Percentiles rank a stretch among this genome's conserved stretches.
phyloP scores from a whole-genome alignment of 2,797 vertebrate genomes.

The Mormyrops boulengeri region DNA sequence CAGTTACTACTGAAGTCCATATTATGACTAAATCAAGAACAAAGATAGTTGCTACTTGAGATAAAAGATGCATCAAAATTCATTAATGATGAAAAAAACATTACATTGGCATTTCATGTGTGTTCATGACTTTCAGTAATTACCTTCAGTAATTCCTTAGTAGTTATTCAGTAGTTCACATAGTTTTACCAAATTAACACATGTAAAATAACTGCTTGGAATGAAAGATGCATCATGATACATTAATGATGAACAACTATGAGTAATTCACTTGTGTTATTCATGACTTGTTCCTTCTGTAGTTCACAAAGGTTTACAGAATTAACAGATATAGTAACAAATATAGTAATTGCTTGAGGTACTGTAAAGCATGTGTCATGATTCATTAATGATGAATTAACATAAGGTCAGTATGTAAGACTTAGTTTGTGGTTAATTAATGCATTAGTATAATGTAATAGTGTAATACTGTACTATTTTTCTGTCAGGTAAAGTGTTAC shows the following conservation, averaged over 20 bases:
- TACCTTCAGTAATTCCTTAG: neutral
- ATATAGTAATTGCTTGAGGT: neutral
- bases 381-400: neutral
- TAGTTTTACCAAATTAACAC: neutral
- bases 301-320: neutral
- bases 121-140: neutral
- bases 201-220: neutral
- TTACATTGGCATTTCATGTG: neutral
- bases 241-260: neutral
- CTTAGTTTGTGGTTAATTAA: neutral
- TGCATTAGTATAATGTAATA: neutral
- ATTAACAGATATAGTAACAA: neutral
- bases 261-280: too few species aligned
- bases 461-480: neutral
- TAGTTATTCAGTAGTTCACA: neutral
- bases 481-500: neutral
- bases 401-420: neutral
- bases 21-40: neutral
- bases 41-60: neutral
- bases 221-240: neutral
- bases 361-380: neutral
- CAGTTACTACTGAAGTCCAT: neutral
- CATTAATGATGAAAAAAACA: neutral
- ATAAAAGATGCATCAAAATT: neutral
- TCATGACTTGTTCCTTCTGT: too few species aligned